Percentiles rank a stretch among this genome's conserved stretches.
phyloP scores from a whole-genome alignment of 1,140 invertebrate species.

The Acromyrmex echinatior region DNA sequence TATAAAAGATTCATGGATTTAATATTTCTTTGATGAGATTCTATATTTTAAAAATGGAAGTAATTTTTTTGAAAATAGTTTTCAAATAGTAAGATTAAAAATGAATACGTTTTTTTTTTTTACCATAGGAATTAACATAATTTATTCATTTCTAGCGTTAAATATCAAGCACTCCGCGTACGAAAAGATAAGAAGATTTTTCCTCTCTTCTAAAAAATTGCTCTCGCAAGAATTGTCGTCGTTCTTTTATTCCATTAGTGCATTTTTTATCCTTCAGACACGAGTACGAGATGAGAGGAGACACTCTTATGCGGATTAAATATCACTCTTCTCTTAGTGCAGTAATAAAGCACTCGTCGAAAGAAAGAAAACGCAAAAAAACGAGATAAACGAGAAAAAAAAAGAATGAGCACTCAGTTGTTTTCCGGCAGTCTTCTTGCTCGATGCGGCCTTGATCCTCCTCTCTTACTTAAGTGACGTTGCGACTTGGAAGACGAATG shows the following conservation, averaged over 20 bases:
- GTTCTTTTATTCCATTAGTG: conserved; percentile 23
- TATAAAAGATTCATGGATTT: background rate
- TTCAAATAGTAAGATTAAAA: background rate
- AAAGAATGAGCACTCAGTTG: background rate
- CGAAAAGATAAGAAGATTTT: background rate
- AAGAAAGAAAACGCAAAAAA: conserved; percentile 27
- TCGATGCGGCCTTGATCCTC: conserved; percentile 55
- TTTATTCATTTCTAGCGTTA: background rate
- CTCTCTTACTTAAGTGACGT: conserved; percentile 63
- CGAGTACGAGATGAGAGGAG: background rate
- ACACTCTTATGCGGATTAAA: conserved; percentile 42
- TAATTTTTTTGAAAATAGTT: background rate
- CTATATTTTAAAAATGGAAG: background rate
- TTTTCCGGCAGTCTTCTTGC: conserved; percentile 31
- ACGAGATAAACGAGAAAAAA: background rate
- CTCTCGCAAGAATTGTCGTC: background rate
- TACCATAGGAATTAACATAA: background rate
- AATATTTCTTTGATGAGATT: background rate
- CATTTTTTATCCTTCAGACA: conserved; percentile 5
- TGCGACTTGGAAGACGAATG: conserved; percentile 65
- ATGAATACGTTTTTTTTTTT: background rate
- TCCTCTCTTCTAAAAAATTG: background rate
- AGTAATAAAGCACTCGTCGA: conserved; percentile 42
- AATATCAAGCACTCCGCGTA: background rate
- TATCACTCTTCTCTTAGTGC: conserved; percentile 16